Base-by-base conservation (phyloP, 2,113 vertebrate species). In the Chinchilla lanigera region DNA sequence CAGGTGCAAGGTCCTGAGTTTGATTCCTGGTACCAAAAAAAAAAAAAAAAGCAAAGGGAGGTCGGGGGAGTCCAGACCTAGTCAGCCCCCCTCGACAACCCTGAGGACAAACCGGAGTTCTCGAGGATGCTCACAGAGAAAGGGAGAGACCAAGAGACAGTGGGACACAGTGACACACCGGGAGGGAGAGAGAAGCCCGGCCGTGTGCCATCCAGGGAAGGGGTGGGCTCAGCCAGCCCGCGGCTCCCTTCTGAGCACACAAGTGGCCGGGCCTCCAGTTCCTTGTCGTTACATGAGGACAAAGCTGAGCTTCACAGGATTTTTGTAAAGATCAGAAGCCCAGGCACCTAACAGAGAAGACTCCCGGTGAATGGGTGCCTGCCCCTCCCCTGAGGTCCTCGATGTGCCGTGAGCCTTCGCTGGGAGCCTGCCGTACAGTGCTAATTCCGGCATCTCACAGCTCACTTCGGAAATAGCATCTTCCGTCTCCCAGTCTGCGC, bases 381-480 rank as follows among this genome's bases (percentile, higher is more conserved):
- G 7, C 33, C 44, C 30, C 63, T 44, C 54, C 9, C 0, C 2
- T 13, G 6, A 52, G 22, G 56, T 60, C 90, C 90, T 85, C 54
- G 24, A 75, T 5, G 30, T 13, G 77, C 88, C 20, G 75, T 44
- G 1, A 69, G 96, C 96, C 33, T 19, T 61, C 75, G 52, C 86
- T 88, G 20, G 38, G 93, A 44, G n/a, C 60, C 87, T 86, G 33
- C 89, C 2, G 0, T 30, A 56, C 0, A 50, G 87, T 93, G 97
- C 97, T 97, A 86, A 92, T 93, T 97, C 96, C 94, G 97, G 33
- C 94, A 69, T 95, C 92, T 97, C 88, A 73, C 94, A 97, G 95
- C 92, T 92, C 96, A 33, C 88, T 91, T 96, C 60, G 89, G 94
- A 63, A 16, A 63, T 96, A 94, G 96, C 97, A 77, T 97, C 90